phyloP scores from a whole-genome alignment of 2,113 vertebrate species.

The Epinephelus lanceolatus region DNA sequence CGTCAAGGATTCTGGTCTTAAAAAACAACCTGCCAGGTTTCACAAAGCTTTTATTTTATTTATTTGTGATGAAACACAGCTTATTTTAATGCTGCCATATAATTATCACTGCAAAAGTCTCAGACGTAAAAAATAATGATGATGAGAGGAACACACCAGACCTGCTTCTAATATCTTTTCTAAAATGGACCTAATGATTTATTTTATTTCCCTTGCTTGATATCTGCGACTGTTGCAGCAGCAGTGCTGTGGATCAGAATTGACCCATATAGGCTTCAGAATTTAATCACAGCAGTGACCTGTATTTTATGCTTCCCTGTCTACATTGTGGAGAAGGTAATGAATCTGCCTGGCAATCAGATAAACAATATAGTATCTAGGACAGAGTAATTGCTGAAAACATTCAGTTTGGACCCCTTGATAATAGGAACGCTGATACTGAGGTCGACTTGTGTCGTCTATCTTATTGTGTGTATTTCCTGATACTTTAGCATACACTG shows the following conservation, averaged over 20 bases:
- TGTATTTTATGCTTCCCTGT: constrained; percentile 31
- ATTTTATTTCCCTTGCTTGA: constrained; percentile 2
- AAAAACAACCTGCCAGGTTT: background rate
- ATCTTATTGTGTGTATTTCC: constrained; percentile 17
- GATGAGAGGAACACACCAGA: background rate
- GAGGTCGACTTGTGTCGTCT: background rate
- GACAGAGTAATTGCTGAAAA: constrained; percentile 44
- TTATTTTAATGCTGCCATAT: background rate
- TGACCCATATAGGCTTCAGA: constrained; percentile 38
- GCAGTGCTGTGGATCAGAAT: background rate
- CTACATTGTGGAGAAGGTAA: constrained; percentile 21
- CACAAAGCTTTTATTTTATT: background rate
- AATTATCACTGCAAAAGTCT: background rate
- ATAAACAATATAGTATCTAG: constrained; percentile 40
- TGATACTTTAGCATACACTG: background rate
- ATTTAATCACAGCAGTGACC: constrained; percentile 46
- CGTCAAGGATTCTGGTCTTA: background rate
- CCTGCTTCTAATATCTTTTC: background rate
- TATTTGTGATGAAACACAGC: background rate
- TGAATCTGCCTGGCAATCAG: constrained; percentile 41
- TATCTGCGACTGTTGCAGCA: constrained; percentile 12
- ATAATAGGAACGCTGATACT: constrained; percentile 25
- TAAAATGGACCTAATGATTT: background rate
- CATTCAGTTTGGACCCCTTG: constrained; percentile 17
- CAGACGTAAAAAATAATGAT: background rate